Conservation (phyloP, 2,888 invertebrate genomes). For the Cephus rjabovi region DNA sequence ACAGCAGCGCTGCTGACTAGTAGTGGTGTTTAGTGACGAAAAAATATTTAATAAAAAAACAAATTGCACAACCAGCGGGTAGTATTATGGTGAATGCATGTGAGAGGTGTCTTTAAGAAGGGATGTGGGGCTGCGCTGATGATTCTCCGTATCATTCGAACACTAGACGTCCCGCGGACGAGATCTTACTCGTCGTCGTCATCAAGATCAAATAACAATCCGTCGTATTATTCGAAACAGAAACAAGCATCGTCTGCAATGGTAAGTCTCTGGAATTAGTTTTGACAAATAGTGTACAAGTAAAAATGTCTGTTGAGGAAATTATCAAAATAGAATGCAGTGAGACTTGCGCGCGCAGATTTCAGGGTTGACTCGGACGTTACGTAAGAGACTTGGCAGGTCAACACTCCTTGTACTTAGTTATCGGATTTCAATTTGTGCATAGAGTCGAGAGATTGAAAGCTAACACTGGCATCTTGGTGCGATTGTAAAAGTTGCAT, state of each 20-base stretch:
- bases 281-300: neutral
- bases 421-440: neutral
- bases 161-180: neutral
- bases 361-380: neutral
- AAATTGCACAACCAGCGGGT: neutral
- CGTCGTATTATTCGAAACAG: neutral
- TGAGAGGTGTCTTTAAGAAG: neutral
- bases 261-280: neutral
- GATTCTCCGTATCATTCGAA: neutral
- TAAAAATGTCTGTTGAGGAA: neutral
- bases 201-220: neutral
- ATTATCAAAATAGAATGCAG: neutral
- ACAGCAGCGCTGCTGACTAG: neutral
- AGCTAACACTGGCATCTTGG: neutral
- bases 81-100: neutral
- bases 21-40: neutral
- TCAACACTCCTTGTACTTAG: neutral
- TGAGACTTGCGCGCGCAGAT: neutral
- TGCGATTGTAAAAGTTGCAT: neutral
- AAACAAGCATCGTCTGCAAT: neutral
- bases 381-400: neutral
- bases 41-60: neutral
- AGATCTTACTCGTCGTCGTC: neutral
- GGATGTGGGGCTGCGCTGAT: neutral
- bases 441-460: neutral